Base-by-base conservation (phyloP, 2,797 vertebrate genomes). In the Manis pentadactyla region DNA sequence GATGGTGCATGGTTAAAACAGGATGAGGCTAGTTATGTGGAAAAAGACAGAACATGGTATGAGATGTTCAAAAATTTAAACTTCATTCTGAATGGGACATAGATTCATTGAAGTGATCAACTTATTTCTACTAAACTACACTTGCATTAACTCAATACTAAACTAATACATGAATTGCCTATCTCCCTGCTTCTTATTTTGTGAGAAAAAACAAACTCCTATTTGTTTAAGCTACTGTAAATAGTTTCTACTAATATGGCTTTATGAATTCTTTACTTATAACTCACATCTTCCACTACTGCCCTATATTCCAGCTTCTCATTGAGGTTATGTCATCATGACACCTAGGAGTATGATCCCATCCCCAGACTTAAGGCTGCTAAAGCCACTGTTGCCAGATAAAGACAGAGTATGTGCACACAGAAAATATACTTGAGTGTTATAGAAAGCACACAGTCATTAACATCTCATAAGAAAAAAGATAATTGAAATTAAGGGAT, bases 151-250 rank as follows among this genome's bases (percentile, higher is more conserved):
- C 53, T 18, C 2, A 77, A 39, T 46, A 77, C 64, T 68, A 84
- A 88, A 69, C 59, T 14, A n/a, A 83, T 46, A 61, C 42, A 92
- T 74, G 19, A 74, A 68, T 34, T 57, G 10, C 37, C n/a, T 84
- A 71, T 27, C 2, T 29, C n/a, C 21, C 91, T 17, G 11, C 3
- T 85, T 79, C 34, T 81, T 27, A 64, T 82, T 87, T 87, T 66
- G 6, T 79, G 9, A n/a, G 25, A 82, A 82, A 46, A 91, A 90
- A 64, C 27, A 29, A 83, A 46, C 34, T 49, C 6, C 31, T 82
- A 49, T 87, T 81, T 93, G 29, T 84, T 96, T 88, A 82, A 21
- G 15, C 12, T 87, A 90, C 4, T 83, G 8, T 64, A 87, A 92
- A 29, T 49, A 64, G 1, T 61, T 90, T 81, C 12, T 49, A 73